phyloP scores from a whole-genome alignment of 2,797 vertebrate genomes.

The Thaleichthys pacificus region DNA sequence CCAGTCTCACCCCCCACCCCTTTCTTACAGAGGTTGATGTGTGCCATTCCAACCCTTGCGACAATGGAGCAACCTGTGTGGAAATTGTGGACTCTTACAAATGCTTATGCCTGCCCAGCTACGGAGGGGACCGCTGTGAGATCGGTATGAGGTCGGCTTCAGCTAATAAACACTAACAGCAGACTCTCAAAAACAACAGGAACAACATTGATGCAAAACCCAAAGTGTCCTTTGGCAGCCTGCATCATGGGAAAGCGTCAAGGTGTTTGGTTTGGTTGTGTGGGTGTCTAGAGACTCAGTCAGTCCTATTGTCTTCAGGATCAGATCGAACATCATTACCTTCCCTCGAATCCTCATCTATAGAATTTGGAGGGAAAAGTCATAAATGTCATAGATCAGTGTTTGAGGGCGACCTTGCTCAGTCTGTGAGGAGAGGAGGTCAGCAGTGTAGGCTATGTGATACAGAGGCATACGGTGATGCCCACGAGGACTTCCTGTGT shows the following conservation, averaged over 20 bases:
- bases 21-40: constrained; percentile 97
- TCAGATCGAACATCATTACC: not conserved
- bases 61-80: constrained; percentile 97
- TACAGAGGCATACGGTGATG: no score
- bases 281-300: not conserved
- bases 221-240: constrained; percentile 1
- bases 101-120: constrained; percentile 99
- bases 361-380: not conserved
- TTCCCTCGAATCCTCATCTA: not conserved
- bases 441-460: no score
- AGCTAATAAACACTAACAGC: constrained; percentile 87
- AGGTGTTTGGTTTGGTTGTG: not conserved
- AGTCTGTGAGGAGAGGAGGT: no score
- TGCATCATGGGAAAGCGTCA: not conserved
- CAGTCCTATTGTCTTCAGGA: not conserved
- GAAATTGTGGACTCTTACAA: constrained; percentile 91
- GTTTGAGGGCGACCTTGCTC: not conserved
- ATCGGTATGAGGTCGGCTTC: constrained; percentile 93
- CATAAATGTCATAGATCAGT: not conserved
- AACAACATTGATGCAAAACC: constrained; percentile 29
- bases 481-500: no score
- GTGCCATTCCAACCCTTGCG: constrained; percentile 94
- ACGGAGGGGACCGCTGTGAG: constrained; percentile 94
- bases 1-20: constrained; percentile 83
- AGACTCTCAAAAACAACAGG: constrained; percentile 60